Evolutionary conservation across 2,797 vertebrate genomes (phyloP).

Genomic region (Darevskia nairensis): DNA sequence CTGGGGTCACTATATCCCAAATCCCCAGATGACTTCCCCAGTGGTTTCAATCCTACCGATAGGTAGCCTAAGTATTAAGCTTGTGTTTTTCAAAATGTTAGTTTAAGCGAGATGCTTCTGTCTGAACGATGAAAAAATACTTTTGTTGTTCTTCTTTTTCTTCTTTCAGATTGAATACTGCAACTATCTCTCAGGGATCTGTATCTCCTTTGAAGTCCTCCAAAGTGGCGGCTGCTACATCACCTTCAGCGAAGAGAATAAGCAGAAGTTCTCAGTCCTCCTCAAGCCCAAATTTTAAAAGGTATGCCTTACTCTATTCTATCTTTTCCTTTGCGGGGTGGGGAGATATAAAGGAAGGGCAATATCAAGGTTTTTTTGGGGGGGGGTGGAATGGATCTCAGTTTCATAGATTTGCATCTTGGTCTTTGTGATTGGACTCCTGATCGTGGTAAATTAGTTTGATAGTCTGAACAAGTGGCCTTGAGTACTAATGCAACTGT

Average conservation of each 20-base stretch:
- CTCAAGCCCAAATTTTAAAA: slow-evolving; percentile 82
- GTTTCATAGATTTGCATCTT: background rate
- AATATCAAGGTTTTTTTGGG: background rate
- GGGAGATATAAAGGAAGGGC: slow-evolving; percentile 12
- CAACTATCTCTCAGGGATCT: slow-evolving; percentile 76
- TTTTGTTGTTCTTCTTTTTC: slow-evolving; percentile 30
- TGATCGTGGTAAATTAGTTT: slow-evolving; percentile 13
- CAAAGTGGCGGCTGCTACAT: slow-evolving; percentile 82
- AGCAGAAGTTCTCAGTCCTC: slow-evolving; percentile 79
- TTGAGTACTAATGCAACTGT: background rate
- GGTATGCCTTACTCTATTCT: slow-evolving; percentile 75
- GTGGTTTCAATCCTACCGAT: background rate
- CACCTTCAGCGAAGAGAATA: slow-evolving; percentile 87
- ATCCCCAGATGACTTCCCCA: background rate
- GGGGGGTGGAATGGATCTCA: background rate
- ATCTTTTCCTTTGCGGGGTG: slow-evolving; percentile 36
- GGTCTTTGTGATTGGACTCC: background rate
- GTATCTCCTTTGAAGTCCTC: slow-evolving; percentile 85
- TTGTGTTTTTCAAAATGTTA: background rate
- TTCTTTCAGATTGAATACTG: slow-evolving; percentile 79
- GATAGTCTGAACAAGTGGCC: background rate
- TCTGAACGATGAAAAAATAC: slow-evolving; percentile 17
- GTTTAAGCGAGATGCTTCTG: background rate
- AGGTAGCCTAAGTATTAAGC: too few relatives aligned
- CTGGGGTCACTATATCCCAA: background rate